phyloP scores from a whole-genome alignment of 2,797 vertebrate species.

The Babyrousa celebensis region DNA sequence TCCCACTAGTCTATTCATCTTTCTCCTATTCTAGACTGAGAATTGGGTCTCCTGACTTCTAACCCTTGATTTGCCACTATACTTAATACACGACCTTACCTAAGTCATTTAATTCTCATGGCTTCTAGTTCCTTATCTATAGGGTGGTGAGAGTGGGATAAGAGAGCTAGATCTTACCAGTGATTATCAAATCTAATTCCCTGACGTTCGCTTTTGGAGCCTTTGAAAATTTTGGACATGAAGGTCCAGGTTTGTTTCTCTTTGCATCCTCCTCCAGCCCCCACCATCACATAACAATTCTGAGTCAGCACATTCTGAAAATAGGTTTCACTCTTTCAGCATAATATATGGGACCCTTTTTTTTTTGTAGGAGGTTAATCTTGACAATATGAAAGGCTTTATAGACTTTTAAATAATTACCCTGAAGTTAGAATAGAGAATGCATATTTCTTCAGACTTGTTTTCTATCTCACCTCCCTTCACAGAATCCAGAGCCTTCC shows the following conservation, averaged over 20 bases:
- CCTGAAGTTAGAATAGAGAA: not conserved
- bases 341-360: not conserved
- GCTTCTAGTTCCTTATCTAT: not conserved
- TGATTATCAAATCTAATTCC: not conserved
- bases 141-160: not conserved
- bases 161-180: not conserved
- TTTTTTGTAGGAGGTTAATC: slow-evolving; percentile 31
- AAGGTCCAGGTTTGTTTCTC: not conserved
- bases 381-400: not conserved
- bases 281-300: not conserved
- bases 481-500: not conserved
- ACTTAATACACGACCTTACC: not conserved
- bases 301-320: not conserved
- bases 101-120: not conserved
- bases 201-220: not conserved
- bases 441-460: not conserved
- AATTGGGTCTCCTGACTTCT: not conserved
- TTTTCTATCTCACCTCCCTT: not conserved
- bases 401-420: not conserved
- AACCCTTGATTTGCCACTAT: slow-evolving; percentile 2
- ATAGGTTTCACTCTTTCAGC: not conserved
- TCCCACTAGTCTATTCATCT: not conserved
- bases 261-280: not conserved
- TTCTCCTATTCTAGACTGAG: not conserved
- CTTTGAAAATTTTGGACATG: not conserved